Percentiles rank a stretch among this genome's conserved stretches.
Evolutionary conservation across 2,888 invertebrate species (phyloP).

Genomic region (Stenotaenia linearis): DNA sequence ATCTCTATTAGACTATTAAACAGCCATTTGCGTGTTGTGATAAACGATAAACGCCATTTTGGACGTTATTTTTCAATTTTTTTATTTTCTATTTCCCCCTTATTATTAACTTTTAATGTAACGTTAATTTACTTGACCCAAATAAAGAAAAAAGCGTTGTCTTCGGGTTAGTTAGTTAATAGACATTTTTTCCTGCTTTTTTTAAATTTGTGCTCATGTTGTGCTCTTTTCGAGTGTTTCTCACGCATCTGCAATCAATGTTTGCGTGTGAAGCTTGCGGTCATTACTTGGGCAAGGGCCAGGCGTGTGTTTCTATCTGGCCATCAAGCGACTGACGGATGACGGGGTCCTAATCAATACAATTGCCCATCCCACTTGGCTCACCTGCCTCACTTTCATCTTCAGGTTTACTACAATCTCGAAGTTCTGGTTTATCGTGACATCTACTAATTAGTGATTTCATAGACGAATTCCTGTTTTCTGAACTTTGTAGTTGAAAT

Average conservation of each 20-base stretch:
- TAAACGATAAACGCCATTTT: no score
- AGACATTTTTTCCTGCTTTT: background rate
- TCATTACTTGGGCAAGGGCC: constrained; percentile 19
- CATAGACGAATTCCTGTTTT: background rate
- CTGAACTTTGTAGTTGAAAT: background rate
- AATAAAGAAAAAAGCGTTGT: background rate
- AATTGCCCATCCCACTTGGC: background rate
- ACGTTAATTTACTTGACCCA: no score
- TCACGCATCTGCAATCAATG: constrained; percentile 12
- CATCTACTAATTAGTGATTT: background rate
- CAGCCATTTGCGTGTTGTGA: no score
- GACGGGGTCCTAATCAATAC: background rate
- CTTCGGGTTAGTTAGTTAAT: background rate
- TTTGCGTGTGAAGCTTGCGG: constrained; percentile 15
- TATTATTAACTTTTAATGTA: no score
- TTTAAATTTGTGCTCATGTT: background rate
- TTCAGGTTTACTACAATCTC: background rate
- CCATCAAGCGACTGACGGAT: constrained; percentile 6
- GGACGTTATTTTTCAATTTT: no score
- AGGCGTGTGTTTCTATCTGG: constrained; percentile 3
- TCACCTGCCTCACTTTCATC: background rate
- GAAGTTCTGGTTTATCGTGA: background rate
- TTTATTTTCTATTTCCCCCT: no score
- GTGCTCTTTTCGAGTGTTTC: background rate
- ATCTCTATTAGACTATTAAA: background rate